Base-by-base conservation (phyloP, 1,140 invertebrate species). In the Ips nitidus region DNA sequence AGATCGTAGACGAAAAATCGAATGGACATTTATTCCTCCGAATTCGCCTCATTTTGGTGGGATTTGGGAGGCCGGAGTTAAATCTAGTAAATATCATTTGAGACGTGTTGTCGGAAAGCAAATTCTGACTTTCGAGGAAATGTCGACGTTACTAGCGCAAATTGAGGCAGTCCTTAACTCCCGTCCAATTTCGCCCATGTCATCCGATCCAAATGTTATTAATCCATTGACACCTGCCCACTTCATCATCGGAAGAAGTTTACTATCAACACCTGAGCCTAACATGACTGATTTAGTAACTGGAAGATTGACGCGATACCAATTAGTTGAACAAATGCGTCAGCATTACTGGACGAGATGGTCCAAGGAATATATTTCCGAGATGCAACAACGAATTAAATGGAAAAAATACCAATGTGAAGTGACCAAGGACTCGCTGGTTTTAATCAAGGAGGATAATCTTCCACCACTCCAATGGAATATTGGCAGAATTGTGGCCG, bases 41-140 rank as follows among this genome's bases (percentile, higher is more conserved):
- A 8, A 60, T 3, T 77, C 80, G 22, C 78, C 79, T 4, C 77
- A 82, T 74, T 81, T 83, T 68, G 81, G 82, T 39, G 81, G 81
- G 4, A n/a, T n/a, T n/a, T n/a, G n/a, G n/a, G n/a, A n/a, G n/a
- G n/a, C n/a, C n/a, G n/a, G n/a, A n/a, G n/a, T 38, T 81, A 36
- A 80, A 71, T 70, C 66, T 22, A 72, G 76, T 8, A 83, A 83
- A 65, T 72, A 71, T 52, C 80, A 80, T 66, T 63, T 82, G 4
- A 55, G 70, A 22, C 71, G 75, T 1, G 69, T 74, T 7, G 41
- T 76, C 3, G 74, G 75, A 6, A 72, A 52, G 66, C 42, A 61
- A 6, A 2, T 22, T 62, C 47, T 69, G n/a, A 62, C 67, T 6
- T 62, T 37, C 8, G 77, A 80, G 45, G 73, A 79, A 56, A 65